phyloP scores from a whole-genome alignment of 2,888 invertebrate species.

The Melieria crassipennis region DNA sequence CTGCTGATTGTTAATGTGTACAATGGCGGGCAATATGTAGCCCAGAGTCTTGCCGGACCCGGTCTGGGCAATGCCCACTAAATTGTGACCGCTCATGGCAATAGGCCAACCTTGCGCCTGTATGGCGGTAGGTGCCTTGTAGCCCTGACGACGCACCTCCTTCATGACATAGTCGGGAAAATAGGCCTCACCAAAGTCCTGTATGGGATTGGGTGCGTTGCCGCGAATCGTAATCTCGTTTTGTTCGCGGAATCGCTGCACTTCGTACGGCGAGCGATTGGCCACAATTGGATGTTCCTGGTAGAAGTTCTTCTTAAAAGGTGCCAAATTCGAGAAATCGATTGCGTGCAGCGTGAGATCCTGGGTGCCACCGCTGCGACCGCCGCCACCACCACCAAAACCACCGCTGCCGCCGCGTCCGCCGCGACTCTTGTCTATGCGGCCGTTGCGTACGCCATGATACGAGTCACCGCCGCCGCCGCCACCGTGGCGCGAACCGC shows the following conservation, averaged over 20 bases:
- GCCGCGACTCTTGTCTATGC: constrained; percentile 52
- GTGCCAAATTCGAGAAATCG: constrained; percentile 71
- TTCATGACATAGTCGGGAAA: constrained; percentile 80
- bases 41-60: constrained; percentile 84
- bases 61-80: constrained; percentile 88
- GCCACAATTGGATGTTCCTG: constrained; percentile 75
- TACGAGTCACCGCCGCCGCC: constrained; percentile 69
- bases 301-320: constrained; percentile 88
- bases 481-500: constrained; percentile 98
- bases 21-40: constrained; percentile 85
- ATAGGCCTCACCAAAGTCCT: constrained; percentile 80
- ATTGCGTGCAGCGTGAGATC: constrained; percentile 83
- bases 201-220: constrained; percentile 78
- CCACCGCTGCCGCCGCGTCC: constrained; percentile 98
- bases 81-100: constrained; percentile 82
- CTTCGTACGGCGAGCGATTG: constrained; percentile 75
- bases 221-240: constrained; percentile 83
- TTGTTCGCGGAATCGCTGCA: constrained; percentile 74
- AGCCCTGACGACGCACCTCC: constrained; percentile 74
- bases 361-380: constrained; percentile 73
- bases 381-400: constrained; percentile 90
- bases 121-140: constrained; percentile 82
- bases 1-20: constrained; percentile 87
- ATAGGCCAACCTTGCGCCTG: constrained; percentile 92
- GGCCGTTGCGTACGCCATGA: constrained; percentile 47